These are phyloP conservation scores for Dinothrombium tinctorium DNA, from an alignment of 1,140 invertebrate genomes.

Conservation along the genomic window DNA sequence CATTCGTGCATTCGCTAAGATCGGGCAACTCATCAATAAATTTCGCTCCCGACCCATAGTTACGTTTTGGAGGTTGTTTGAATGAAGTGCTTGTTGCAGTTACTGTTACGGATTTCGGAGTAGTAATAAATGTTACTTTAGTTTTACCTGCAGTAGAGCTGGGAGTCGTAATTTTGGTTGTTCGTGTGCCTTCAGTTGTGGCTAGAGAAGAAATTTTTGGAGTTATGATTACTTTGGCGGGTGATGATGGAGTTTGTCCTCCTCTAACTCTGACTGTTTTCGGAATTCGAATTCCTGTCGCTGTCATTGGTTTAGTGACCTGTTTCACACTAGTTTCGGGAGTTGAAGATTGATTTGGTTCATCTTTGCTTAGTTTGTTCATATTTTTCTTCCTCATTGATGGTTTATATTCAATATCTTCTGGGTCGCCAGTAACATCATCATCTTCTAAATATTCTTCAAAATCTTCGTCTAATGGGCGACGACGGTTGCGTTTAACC, in stretches of 20 bases:
- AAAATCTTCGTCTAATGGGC: background rate
- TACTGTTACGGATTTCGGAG: constrained; percentile 5
- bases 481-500: background rate
- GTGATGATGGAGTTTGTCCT: background rate
- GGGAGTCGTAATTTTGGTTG: background rate
- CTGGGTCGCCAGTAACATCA: background rate
- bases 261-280: background rate
- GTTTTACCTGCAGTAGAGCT: background rate
- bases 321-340: background rate
- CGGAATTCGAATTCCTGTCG: background rate
- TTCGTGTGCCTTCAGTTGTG: background rate
- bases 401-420: constrained; percentile 4
- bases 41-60: constrained; percentile 3
- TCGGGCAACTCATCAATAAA: constrained; percentile 11
- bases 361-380: background rate
- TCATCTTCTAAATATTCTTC: constrained; percentile 8
- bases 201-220: background rate
- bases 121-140: constrained; percentile 6
- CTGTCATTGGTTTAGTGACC: background rate
- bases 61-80: background rate
- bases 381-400: background rate
- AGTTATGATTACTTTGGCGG: background rate
- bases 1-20: constrained; percentile 12
- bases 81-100: background rate
- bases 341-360: background rate